Conservation (phyloP, 2,888 invertebrate species). For the Ichneumon xanthorius region DNA sequence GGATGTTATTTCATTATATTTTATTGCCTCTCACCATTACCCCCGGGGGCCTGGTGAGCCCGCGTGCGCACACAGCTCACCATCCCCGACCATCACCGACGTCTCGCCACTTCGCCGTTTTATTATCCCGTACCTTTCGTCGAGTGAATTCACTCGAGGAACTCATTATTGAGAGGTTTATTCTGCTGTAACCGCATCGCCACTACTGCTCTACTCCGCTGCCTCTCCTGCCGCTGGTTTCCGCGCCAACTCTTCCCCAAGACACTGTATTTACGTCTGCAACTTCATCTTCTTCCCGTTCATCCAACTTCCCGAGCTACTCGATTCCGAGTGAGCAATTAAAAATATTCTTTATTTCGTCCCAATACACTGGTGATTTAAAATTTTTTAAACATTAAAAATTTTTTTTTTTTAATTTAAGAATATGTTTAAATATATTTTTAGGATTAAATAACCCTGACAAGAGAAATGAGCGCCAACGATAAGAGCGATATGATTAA, state of each 20-base stretch:
- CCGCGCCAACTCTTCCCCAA: constrained; percentile 64
- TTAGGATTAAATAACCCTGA: neutral
- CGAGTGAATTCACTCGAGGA: constrained; percentile 81
- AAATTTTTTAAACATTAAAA: neutral
- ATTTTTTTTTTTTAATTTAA: too few relatives aligned
- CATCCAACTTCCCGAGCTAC: constrained; percentile 33
- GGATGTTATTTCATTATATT: constrained; percentile 74
- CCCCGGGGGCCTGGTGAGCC: constrained; percentile 35
- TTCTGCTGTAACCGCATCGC: constrained; percentile 81
- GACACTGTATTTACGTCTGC: constrained; percentile 1
- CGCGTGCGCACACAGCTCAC: constrained; percentile 17
- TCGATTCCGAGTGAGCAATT: constrained; percentile 6
- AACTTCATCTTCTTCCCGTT: constrained; percentile 4
- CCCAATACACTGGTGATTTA: neutral
- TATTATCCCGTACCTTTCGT: constrained; percentile 57
- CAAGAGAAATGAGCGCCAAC: neutral
- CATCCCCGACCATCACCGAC: constrained; percentile 29
- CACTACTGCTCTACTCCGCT: constrained; percentile 53
- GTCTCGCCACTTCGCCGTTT: constrained; percentile 53
- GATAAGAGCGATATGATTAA: neutral
- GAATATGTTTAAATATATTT: neutral
- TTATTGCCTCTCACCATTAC: constrained; percentile 68
- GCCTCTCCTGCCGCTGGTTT: constrained; percentile 38
- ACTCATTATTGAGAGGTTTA: constrained; percentile 84
- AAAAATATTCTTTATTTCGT: neutral